These are phyloP conservation scores for Drosophila ficusphila DNA, from an alignment of 1,140 invertebrate species.

Conservation along the genomic window DNA sequence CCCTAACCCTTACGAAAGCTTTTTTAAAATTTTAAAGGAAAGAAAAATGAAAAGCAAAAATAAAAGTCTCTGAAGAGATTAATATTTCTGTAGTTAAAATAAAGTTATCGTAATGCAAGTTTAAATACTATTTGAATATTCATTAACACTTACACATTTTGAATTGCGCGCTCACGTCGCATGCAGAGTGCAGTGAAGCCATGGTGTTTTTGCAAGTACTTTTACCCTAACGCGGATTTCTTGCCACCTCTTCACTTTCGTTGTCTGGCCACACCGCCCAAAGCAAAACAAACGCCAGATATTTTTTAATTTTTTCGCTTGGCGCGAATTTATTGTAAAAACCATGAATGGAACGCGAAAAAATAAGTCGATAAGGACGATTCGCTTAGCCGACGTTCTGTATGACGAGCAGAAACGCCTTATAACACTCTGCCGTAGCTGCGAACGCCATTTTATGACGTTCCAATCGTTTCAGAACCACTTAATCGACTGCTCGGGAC, in stretches of 20 bases:
- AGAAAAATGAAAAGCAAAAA: no score
- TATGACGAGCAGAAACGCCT: conserved; percentile 60
- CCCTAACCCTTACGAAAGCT: no score
- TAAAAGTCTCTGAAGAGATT: no score
- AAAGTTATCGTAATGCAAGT: no score
- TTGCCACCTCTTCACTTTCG: background rate
- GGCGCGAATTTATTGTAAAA: conserved; percentile 28
- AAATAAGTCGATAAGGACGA: conserved; percentile 34
- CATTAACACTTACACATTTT: background rate
- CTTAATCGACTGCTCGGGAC: conserved; percentile 32
- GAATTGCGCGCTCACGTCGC: background rate
- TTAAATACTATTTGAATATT: no score
- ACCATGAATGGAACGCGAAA: conserved; percentile 59
- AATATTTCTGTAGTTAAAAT: no score
- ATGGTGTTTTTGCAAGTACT: background rate
- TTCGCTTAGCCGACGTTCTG: conserved; percentile 61
- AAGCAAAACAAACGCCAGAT: background rate
- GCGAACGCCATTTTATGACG: conserved; percentile 46
- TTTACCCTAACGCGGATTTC: background rate
- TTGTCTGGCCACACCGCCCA: background rate
- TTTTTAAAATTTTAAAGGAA: no score
- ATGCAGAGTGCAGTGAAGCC: background rate
- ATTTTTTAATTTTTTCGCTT: background rate
- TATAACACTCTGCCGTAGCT: conserved; percentile 56
- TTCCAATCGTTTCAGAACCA: conserved; percentile 47